Evolutionary conservation across 2,888 invertebrate genomes (phyloP), one percentile per base, ranked within the genome.

Genomic region (Smittia sp.): DNA sequence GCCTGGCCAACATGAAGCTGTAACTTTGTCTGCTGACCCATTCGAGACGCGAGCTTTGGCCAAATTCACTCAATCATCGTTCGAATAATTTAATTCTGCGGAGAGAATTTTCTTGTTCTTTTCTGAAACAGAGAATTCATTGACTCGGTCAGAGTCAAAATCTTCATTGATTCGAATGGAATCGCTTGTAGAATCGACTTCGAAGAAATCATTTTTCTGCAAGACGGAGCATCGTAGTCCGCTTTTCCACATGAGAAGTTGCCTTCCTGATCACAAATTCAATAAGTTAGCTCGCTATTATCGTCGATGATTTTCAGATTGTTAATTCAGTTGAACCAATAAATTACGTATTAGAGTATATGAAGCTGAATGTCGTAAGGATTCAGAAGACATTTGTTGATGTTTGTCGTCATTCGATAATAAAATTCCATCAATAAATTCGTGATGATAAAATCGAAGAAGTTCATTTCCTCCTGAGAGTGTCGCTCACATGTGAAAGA

Each of bases 251-350:
- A 32, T 32, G 32, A 32, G 32, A 32, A 32, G 32, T 32, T 32
- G 4, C 4, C 32, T 32, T 32, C 32, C n/a, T 15, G 6, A 46
- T 46, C 15, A 46, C 13, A 13, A 46, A 46, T 15, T 46, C 46
- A 15, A 46, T 46, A 46, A 13, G 46, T 46, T 15, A 46, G 11
- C 3, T 46, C n/a, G n/a, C n/a, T n/a, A n/a, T n/a, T n/a, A n/a
- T 46, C 46, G 3, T 46, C 15, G 46, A 46, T 46, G 46, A 46
- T 46, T 46, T 9, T 46, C 46, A 15, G 46, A 46, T 13, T 46
- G n/a, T 15, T 46, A 46, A 46, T 46, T 46, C 46, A 46, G 46
- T 46, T n/a, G 46, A 46, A 46, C n/a, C 46, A 46, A 46, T 46
- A 46, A 46, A 46, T 46, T 46, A 46, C 46, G 6, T 46, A 11